These are phyloP conservation scores for Microvelia longipes DNA, from an alignment of 1,140 invertebrate genomes.

Conservation along the genomic window DNA sequence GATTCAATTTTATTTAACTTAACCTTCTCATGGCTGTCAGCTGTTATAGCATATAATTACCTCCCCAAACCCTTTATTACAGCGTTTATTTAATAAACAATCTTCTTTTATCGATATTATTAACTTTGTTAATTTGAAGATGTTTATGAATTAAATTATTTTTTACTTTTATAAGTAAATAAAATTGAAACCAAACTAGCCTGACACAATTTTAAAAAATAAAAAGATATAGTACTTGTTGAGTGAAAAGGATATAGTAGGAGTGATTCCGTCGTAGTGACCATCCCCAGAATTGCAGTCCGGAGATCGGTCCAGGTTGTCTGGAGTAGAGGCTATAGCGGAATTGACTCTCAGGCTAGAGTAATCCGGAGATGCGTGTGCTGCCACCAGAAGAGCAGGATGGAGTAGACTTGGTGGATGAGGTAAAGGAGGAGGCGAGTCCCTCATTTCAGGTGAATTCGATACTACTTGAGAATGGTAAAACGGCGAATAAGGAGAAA, in stretches of 20 bases:
- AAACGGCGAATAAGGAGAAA: constrained; percentile 77
- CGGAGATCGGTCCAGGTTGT: constrained; percentile 64
- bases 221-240: no score
- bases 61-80: no score
- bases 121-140: no score
- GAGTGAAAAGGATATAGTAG: constrained; percentile 85
- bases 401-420: constrained; percentile 37
- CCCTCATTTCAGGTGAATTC: constrained; percentile 23
- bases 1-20: no score
- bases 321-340: constrained; percentile 25
- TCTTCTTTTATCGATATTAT: no score
- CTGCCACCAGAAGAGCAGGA: constrained; percentile 56
- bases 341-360: constrained; percentile 41
- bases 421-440: constrained; percentile 24
- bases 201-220: no score
- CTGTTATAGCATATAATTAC: no score
- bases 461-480: constrained; percentile 34
- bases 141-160: no score
- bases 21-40: no score
- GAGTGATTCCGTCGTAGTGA: constrained; percentile 74
- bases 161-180: no score
- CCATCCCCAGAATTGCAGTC: constrained; percentile 78
- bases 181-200: no score
- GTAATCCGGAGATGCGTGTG: constrained; percentile 55
- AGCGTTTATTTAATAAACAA: no score